These are phyloP conservation scores for Stratiolaelaps scimitus DNA, from an alignment of 1,140 invertebrate genomes.

Conservation along the genomic window DNA sequence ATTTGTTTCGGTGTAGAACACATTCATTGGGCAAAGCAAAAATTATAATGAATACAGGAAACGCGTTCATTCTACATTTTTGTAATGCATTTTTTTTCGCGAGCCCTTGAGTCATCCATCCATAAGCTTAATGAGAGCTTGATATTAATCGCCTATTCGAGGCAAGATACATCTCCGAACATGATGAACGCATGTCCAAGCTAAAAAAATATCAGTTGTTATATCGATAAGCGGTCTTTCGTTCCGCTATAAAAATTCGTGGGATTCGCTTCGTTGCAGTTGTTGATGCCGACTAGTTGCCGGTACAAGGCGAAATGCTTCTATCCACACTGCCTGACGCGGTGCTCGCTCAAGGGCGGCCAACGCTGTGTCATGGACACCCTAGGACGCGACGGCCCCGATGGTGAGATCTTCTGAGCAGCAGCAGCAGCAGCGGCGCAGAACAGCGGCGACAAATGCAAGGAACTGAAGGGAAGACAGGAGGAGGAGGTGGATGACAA, in stretches of 20 bases:
- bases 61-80: no score
- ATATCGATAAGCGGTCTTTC: no score
- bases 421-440: not conserved
- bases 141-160: no score
- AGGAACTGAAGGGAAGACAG: not conserved
- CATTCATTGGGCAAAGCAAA: no score
- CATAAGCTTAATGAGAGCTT: no score
- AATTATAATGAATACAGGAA: no score
- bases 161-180: no score
- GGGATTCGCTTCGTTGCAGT: constrained; percentile 12
- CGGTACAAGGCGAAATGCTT: constrained; percentile 27
- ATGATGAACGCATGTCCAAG: no score
- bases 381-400: not conserved
- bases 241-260: not conserved
- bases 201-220: no score
- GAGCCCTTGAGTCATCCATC: no score
- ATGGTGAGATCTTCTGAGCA: constrained; percentile 22
- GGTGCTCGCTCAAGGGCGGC: constrained; percentile 1
- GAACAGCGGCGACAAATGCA: not conserved
- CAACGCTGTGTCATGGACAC: constrained; percentile 17
- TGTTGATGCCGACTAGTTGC: constrained; percentile 28
- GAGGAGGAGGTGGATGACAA: not conserved
- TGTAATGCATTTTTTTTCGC: no score
- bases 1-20: no score
- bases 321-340: constrained; percentile 23